Base-by-base conservation (phyloP, 2,113 vertebrate genomes). In the Atlantisia rogersi region DNA sequence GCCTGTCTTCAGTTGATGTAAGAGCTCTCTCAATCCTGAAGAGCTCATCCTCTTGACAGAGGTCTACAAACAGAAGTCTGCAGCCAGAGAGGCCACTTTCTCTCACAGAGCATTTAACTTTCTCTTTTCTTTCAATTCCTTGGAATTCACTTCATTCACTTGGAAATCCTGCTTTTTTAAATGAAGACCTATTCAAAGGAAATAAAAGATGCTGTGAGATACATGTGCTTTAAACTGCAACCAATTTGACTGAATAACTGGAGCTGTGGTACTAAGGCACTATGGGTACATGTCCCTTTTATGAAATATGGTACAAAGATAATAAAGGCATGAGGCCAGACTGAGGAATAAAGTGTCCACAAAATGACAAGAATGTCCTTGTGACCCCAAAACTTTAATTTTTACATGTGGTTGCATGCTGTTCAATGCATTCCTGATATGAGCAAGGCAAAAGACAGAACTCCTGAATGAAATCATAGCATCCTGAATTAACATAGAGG, bases 191-290 rank as follows among this genome's bases (percentile, higher is more conserved):
- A 19, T 76, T 87, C 2, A 58, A 69, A 91, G 64, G 19, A 29
- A 35, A 11, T 22, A 53, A 86, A 76, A 68, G 40, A 20, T 63
- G 7, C 6, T n/a, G 12, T 15, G 50, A 25, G 18, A 40, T 39
- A 4, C 0, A 6, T 3, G 5, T 32, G 24, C 5, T 90, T 82
- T 81, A 39, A 74, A 75, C 31, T 42, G 32, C 26, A 22, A 26
- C 4, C 19, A 39, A 8, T 32, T 53, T 42, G 55, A 18, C 15
- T 22, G 25, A 73, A 8, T 22, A 60, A 37, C 21, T 37, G 22
- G 32, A 52, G 24, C 5, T 32, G 10, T 16, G 0, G 1, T 15
- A 31, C 8, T 32, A 26, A 77, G 11, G 18, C 11, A 29, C 14
- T 52, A 40, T 48, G 6, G 22, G 3, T 24, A 26, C 0, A 0